Conservation (phyloP, 2,113 vertebrate species). For the Charina bottae region DNA sequence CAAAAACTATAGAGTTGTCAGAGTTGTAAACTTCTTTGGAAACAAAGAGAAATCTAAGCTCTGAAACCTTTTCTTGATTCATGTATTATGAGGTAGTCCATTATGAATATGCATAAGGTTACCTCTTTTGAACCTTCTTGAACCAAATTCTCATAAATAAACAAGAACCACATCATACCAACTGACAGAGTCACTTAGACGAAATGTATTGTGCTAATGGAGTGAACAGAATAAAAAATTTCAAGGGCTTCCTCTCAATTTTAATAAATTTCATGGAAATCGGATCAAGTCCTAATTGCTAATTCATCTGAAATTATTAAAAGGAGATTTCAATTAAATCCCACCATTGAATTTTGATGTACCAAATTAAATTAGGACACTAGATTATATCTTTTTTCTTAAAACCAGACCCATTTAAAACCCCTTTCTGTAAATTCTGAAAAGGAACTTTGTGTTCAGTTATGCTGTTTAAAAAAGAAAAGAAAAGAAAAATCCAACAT, state of each 20-base stretch:
- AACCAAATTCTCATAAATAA: constrained; percentile 88
- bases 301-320: constrained; percentile 99
- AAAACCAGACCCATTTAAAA: constrained; percentile 83
- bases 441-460: constrained; percentile 85
- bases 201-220: constrained; percentile 77
- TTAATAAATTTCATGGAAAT: constrained; percentile 92
- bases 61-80: constrained; percentile 71
- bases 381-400: constrained; percentile 86
- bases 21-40: constrained; percentile 50
- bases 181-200: constrained; percentile 81
- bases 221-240: constrained; percentile 85
- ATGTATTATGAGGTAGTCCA: constrained; percentile 72
- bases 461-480: constrained; percentile 69
- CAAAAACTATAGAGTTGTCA: constrained; percentile 40
- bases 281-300: constrained; percentile 93
- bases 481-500: constrained; percentile 75
- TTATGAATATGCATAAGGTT: constrained; percentile 81
- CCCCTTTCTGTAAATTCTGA: constrained; percentile 84
- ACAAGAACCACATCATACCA: constrained; percentile 76
- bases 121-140: constrained; percentile 82
- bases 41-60: constrained; percentile 56
- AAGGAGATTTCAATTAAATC: constrained; percentile 97
- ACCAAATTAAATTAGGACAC: constrained; percentile 91
- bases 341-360: constrained; percentile 87
- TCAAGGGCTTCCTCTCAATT: constrained; percentile 86